Base-by-base conservation (phyloP, 2,888 invertebrate species). In the Plebejus argus region DNA sequence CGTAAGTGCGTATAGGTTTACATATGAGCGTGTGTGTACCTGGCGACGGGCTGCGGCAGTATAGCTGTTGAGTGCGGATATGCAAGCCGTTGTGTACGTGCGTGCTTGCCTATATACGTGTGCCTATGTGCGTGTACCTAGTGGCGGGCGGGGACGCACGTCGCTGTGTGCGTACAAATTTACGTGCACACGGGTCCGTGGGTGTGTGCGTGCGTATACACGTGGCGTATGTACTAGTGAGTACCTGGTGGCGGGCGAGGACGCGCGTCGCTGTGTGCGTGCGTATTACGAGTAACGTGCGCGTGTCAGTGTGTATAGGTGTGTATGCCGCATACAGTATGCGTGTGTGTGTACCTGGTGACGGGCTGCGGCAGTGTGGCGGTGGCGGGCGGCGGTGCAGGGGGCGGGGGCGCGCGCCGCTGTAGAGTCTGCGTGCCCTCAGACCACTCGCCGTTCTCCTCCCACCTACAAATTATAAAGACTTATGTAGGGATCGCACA, bases 301-400 rank as follows among this genome's bases (percentile, higher is more conserved):
- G 35, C 35, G 35, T 35, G 35, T 35, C 1, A 0, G 77, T 77
- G 8, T 6, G 45, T 70, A n/a, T 61, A 20, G 45, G 74, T 33
- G 61, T 72, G 72, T n/a, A n/a, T n/a, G n/a, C n/a, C n/a, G n/a
- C 56, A 20, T 66, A 23, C n/a, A 28, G 74, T 45, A 61, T 66
- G 72, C 33, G 66, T 45, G 10, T 12, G 28, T 71, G 87, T 79
- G 79, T 84, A 90, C 82, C 86, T 88, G 83, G 92, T 91, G 88
- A 91, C 91, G 79, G 92, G 92, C 84, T 91, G 92, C 84, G 92
- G 92, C 85, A 92, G 88, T 80, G 91, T 86, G 78, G 90, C 88
- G 78, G 90, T 89, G 82, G 90, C 90, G 81, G 85, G 85, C 39
- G 85, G 84, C 76, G 85, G 83, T 78, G 84, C 83, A 77, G 84